Percentiles rank a stretch among this genome's conserved stretches.
These are phyloP conservation scores for Thalassarche chlororhynchos DNA, from an alignment of 2,113 vertebrate species.

Conservation along the genomic window DNA sequence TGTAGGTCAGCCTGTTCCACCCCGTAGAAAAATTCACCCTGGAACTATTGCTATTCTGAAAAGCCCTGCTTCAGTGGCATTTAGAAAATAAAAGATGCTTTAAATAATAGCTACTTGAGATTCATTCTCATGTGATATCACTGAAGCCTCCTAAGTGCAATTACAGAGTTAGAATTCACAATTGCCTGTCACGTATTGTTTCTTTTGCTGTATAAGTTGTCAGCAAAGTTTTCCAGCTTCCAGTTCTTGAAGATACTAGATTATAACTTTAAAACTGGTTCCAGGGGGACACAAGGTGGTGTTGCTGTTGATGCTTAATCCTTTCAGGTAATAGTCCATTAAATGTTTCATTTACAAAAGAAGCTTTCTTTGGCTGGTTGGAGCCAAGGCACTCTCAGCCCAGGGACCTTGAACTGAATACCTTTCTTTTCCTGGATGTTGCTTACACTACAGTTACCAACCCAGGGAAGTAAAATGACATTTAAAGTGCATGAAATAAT, in stretches of 20 bases:
- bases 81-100: slow-evolving; percentile 19
- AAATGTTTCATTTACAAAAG: neutral
- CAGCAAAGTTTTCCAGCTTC: neutral
- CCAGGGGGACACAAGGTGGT: neutral
- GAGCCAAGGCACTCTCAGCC: neutral
- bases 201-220: neutral
- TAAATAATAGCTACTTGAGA: slow-evolving; percentile 30
- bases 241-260: neutral
- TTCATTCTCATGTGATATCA: neutral
- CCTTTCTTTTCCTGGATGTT: neutral
- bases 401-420: neutral
- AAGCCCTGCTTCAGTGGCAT: neutral
- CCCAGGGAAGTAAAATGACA: neutral
- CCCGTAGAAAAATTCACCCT: neutral
- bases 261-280: neutral
- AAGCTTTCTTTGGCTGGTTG: neutral
- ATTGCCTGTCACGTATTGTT: neutral
- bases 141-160: neutral
- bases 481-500: neutral
- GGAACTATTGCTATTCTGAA: neutral
- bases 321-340: neutral
- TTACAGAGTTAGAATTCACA: neutral
- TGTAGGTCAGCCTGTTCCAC: neutral
- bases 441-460: neutral
- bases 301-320: neutral